Evolutionary conservation across 2,113 vertebrate genomes (phyloP), one percentile per base, ranked within the genome.

Genomic region (Seriola quinqueradiata): DNA sequence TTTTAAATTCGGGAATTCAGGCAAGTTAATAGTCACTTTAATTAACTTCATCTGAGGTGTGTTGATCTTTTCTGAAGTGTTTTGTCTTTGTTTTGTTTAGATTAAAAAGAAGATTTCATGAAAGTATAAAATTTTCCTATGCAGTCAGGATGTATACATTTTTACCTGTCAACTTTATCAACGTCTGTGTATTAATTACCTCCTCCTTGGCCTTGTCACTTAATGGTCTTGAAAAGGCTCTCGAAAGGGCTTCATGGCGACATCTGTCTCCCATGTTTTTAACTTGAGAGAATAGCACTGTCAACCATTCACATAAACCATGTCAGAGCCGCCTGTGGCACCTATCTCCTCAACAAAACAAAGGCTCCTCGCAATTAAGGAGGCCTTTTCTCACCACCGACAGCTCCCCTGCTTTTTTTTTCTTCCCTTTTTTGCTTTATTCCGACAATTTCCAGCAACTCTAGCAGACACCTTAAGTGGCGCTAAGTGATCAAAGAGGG

Each of bases 381-480:
- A 84, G 83, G 83, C 82, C 87, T 87, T 82, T 82, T 69, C 84
- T 84, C 90, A 57, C 71, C 60, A n/a, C 71, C 58, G 75, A 87
- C 86, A 79, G 77, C 78, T 85, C 72, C 25, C 81, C 70, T 71
- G 61, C n/a, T 83, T 67, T 79, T 54, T 84, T 68, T 67, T 57
- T 25, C 42, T 34, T 34, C 40, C 19, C 58, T 73, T 85, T 80
- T 75, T 60, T 72, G 52, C 78, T 80, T 87, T 77, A 83, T 93
- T 91, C 90, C 40, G 21, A 90, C 92, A 87, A 88, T 93, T 92
- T 87, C 80, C 88, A 92, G 93, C 91, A 93, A 93, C 87, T 88
- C 82, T 77, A 88, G 89, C 89, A 90, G 94, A 93, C 93, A 95
- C 94, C 95, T 94, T 94, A 95, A 95, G 94, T 95, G 94, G 92